Evolutionary conservation across 2,113 vertebrate genomes (phyloP).

Genomic region (Rattus norvegicus): DNA sequence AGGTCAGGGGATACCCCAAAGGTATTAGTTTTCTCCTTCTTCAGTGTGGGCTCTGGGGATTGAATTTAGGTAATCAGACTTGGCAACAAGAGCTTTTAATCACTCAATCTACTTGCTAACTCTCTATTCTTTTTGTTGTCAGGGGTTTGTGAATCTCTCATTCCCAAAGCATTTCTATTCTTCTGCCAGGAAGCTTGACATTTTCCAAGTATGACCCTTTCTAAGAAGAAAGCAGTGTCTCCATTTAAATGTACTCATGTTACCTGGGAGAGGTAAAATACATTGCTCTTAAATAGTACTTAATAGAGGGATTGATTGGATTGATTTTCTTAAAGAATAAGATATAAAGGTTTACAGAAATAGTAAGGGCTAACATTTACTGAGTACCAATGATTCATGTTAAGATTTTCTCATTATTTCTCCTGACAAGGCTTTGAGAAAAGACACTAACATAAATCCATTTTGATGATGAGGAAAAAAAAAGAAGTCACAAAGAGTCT

Average conservation of each 20-base stretch:
- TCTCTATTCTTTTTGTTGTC: background rate
- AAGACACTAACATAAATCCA: background rate
- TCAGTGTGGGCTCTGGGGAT: background rate
- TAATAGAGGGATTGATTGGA: conserved; percentile 50
- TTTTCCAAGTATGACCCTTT: background rate
- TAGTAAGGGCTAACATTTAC: conserved; percentile 44
- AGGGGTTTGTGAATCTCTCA: background rate
- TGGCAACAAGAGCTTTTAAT: too few relatives aligned
- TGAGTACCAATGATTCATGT: background rate
- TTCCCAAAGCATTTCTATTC: background rate
- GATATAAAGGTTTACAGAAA: conserved; percentile 54
- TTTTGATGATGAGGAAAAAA: conserved; percentile 47
- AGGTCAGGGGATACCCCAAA: background rate
- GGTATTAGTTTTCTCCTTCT: background rate
- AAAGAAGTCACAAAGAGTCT: conserved; percentile 5
- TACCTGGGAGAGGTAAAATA: conserved; percentile 28
- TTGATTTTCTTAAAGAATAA: conserved; percentile 62
- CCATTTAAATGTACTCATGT: background rate
- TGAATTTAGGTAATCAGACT: background rate
- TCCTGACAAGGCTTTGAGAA: background rate
- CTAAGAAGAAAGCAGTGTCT: background rate
- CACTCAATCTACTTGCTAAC: too few relatives aligned
- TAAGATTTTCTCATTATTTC: conserved; percentile 28
- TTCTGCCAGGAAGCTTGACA: background rate
- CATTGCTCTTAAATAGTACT: conserved; percentile 8